These are phyloP conservation scores for Agelas oroides DNA, from an alignment of 37 sponge, comb jelly and placozoan species.

Conservation along the genomic window DNA sequence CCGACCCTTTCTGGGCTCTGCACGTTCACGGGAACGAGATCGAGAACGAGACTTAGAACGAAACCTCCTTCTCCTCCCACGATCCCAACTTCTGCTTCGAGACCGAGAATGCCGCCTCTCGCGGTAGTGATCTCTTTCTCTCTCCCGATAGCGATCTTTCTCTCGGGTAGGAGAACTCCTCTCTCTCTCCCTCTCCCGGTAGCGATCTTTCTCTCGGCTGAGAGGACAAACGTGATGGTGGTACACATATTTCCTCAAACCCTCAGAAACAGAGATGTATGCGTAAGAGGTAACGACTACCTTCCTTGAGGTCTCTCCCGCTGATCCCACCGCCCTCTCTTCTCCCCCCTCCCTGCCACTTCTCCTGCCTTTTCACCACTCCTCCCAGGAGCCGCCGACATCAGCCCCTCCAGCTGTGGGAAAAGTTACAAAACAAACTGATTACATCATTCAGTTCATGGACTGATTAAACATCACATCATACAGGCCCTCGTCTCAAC, in stretches of 20 bases:
- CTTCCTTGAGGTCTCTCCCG: neutral
- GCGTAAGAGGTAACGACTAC: too few species aligned
- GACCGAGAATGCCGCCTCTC: conserved; percentile 10
- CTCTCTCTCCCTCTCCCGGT: neutral
- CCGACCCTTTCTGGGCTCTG: neutral
- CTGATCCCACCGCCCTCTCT: conserved; percentile 14
- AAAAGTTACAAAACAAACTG: neutral
- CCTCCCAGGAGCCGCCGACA: conserved; percentile 26
- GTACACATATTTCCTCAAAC: too few species aligned
- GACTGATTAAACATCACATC: too few species aligned
- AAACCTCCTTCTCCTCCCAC: conserved; percentile 33
- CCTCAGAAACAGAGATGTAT: too few species aligned
- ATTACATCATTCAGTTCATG: too few species aligned
- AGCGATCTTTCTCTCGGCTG: too few species aligned
- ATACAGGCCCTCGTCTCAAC: too few species aligned
- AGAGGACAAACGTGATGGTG: too few species aligned
- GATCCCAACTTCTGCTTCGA: neutral
- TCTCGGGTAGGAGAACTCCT: neutral
- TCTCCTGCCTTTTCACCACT: conserved; percentile 5
- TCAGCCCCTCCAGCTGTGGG: conserved; percentile 49
- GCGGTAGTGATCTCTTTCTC: neutral
- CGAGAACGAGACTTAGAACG: conserved; percentile 40
- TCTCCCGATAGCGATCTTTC: neutral
- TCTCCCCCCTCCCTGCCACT: conserved; percentile 1
- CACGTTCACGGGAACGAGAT: conserved; percentile 35